Percentiles rank a stretch among this genome's conserved stretches.
phyloP scores from a whole-genome alignment of 2,797 vertebrate species.

The Poecilia picta region DNA sequence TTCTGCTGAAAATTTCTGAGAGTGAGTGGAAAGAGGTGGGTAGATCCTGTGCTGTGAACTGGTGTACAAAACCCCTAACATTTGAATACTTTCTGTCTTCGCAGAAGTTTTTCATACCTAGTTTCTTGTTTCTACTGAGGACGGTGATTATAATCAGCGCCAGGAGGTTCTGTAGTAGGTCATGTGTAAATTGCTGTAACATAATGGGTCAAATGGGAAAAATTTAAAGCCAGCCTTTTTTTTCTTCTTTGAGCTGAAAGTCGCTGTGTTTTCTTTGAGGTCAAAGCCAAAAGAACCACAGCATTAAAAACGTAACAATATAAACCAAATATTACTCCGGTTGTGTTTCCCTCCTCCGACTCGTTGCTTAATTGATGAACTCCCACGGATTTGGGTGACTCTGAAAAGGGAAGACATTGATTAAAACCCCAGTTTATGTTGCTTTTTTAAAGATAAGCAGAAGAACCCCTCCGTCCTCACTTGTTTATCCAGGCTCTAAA shows the following conservation, averaged over 20 bases:
- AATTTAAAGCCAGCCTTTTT: constrained; percentile 28
- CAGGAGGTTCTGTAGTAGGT: constrained; percentile 47
- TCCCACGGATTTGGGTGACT: constrained; percentile 11
- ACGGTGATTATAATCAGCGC: constrained; percentile 40
- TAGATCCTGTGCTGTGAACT: constrained; percentile 26
- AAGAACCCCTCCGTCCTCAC: constrained; percentile 7
- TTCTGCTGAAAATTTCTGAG: constrained; percentile 17
- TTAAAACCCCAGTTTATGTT: constrained; percentile 16
- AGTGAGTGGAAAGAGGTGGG: constrained; percentile 20
- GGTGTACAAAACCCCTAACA: constrained; percentile 46
- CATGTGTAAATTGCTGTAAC: constrained; percentile 68
- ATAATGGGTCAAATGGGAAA: constrained; percentile 53
- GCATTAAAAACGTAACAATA: constrained; percentile 24
- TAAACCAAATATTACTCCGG: constrained; percentile 42
- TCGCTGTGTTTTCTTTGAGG: constrained; percentile 29
- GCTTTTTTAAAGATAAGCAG: constrained; percentile 34
- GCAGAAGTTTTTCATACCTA: constrained; percentile 13
- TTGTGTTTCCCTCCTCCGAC: neutral
- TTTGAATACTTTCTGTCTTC: constrained; percentile 37
- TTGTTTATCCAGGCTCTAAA: constrained; percentile 35
- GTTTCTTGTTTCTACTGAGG: constrained; percentile 46
- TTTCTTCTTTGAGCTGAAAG: constrained; percentile 14
- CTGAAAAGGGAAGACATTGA: constrained; percentile 17
- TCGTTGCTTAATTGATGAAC: constrained; percentile 23
- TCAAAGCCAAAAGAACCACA: constrained; percentile 47